These are phyloP conservation scores for Drosophila parvula DNA, from an alignment of 1,140 invertebrate species.

Conservation along the genomic window DNA sequence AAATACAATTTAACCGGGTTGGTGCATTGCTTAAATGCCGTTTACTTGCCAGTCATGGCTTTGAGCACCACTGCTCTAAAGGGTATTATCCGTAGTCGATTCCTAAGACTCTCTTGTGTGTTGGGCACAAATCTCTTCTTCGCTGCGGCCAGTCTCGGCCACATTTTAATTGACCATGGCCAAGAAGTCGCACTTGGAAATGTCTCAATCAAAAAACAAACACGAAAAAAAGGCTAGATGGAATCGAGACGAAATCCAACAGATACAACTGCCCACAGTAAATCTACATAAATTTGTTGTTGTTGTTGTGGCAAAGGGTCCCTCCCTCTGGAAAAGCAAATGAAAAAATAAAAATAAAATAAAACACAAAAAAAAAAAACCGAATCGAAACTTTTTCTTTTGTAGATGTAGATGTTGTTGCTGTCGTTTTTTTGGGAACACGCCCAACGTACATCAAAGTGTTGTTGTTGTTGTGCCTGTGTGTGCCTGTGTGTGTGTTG, in stretches of 20 bases:
- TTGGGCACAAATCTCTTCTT: background rate
- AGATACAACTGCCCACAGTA: conserved; percentile 65
- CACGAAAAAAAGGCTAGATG: conserved; percentile 9
- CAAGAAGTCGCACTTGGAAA: conserved; percentile 78
- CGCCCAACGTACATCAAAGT: conserved; percentile 46
- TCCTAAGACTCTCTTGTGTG: background rate
- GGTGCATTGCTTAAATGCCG: no score
- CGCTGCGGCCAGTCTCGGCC: conserved; percentile 4
- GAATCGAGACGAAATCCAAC: conserved; percentile 22
- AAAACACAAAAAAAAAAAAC: conserved; percentile 15
- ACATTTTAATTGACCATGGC: conserved; percentile 75
- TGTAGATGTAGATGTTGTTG: conserved; percentile 31
- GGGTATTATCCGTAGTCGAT: conserved; percentile 14
- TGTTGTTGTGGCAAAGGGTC: no score
- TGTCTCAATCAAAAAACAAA: conserved; percentile 67
- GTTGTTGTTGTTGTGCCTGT: conserved; percentile 11
- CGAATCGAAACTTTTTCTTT: conserved; percentile 74
- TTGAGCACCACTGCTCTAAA: background rate
- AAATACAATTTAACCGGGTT: no score
- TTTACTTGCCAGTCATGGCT: no score
- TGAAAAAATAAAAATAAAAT: conserved; percentile 44
- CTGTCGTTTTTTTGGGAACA: conserved; percentile 45
- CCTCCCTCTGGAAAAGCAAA: conserved; percentile 16
- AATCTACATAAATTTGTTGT: conserved; percentile 71
- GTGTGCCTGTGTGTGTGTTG: conserved; percentile 43